Evolutionary conservation across 1,140 invertebrate genomes (phyloP).

Genomic region (Aphidius gifuensis): DNA sequence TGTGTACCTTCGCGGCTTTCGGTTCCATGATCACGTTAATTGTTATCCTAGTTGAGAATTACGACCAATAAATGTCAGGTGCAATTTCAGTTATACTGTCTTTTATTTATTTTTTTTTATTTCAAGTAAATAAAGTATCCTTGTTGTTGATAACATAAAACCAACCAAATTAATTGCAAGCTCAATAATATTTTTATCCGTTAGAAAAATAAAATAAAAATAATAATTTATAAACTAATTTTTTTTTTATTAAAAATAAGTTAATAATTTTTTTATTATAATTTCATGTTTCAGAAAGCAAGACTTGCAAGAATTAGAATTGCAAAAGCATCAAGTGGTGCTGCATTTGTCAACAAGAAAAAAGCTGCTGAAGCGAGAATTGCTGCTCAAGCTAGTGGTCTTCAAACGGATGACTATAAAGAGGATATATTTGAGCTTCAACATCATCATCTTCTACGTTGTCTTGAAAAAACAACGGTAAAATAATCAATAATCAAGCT

Average conservation of each 20-base stretch:
- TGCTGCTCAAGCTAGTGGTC: slow-evolving; percentile 85
- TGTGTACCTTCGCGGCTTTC: slow-evolving; percentile 2
- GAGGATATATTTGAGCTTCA: slow-evolving; percentile 98
- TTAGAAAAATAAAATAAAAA: too few species aligned
- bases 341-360: slow-evolving; percentile 97
- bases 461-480: slow-evolving; percentile 97
- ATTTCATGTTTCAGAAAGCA: slow-evolving; percentile 83
- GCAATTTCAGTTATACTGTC: slow-evolving; percentile 11
- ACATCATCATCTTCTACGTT: slow-evolving; percentile 96
- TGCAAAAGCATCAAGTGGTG: slow-evolving; percentile 98
- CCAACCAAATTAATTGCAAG: too few species aligned
- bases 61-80: slow-evolving; percentile 14
- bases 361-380: slow-evolving; percentile 95
- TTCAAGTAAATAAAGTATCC: too few species aligned
- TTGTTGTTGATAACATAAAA: too few species aligned
- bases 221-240: too few species aligned
- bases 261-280: too few species aligned
- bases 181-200: too few species aligned
- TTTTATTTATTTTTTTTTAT: too few species aligned
- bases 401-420: slow-evolving; percentile 83
- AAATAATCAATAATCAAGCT: slow-evolving; percentile 30
- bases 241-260: too few species aligned
- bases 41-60: slow-evolving; percentile 15
- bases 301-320: slow-evolving; percentile 94
- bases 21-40: slow-evolving; percentile 18